A percentile compares a stretch with the other conserved stretches of the same genome.
phyloP scores from a whole-genome alignment of 2,888 invertebrate genomes.

The Boloria selene region DNA sequence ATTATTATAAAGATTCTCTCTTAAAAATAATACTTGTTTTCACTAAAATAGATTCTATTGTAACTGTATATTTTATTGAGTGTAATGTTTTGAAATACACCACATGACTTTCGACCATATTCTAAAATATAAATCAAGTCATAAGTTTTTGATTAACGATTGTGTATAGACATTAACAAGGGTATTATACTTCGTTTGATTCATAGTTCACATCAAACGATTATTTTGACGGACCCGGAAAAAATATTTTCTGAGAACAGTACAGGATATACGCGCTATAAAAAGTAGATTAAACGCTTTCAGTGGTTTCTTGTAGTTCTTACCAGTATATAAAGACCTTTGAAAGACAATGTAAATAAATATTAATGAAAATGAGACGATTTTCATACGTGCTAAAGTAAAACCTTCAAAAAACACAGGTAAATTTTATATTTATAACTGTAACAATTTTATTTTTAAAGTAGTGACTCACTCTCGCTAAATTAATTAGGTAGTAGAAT shows the following conservation, averaged over 20 bases:
- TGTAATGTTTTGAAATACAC: slow-evolving; percentile 2
- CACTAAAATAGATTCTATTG: background rate
- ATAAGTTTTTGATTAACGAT: slow-evolving; percentile 44
- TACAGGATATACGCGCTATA: slow-evolving; percentile 69
- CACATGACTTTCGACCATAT: slow-evolving; percentile 11
- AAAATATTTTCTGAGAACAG: slow-evolving; percentile 50
- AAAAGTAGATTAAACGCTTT: slow-evolving; percentile 70
- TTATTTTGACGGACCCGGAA: slow-evolving; percentile 43
- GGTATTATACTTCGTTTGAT: slow-evolving; percentile 48
- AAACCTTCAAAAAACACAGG: too few relatives aligned
- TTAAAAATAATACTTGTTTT: too few relatives aligned
- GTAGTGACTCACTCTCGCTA: too few relatives aligned
- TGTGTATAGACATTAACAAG: slow-evolving; percentile 42
- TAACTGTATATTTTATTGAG: background rate
- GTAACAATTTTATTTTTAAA: too few relatives aligned
- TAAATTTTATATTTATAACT: too few relatives aligned
- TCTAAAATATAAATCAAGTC: slow-evolving; percentile 33
- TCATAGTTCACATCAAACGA: slow-evolving; percentile 53
- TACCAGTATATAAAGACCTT: slow-evolving; percentile 51
- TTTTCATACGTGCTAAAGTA: background rate
- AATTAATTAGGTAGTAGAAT: too few relatives aligned
- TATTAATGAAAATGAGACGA: background rate
- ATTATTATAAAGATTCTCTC: too few relatives aligned
- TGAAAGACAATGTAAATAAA: slow-evolving; percentile 15
- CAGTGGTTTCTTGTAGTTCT: slow-evolving; percentile 56